Percentiles rank a stretch among this genome's conserved stretches.
These are phyloP conservation scores for Erithacus rubecula DNA, from an alignment of 2,797 vertebrate species.

Conservation along the genomic window DNA sequence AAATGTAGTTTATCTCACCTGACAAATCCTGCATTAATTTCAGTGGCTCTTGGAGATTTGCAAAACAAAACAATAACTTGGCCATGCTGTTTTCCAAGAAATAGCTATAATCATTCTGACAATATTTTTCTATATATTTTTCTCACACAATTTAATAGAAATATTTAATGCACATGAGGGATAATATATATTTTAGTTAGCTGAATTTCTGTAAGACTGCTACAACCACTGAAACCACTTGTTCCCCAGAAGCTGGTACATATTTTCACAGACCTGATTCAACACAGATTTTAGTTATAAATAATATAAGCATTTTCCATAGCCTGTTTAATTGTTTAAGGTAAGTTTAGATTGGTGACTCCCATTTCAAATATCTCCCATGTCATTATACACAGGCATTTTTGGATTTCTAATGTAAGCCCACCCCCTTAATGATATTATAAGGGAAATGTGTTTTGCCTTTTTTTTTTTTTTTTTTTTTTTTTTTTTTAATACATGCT, in stretches of 20 bases:
- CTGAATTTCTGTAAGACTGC: background rate
- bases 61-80: background rate
- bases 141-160: background rate
- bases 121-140: background rate
- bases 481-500: background rate
- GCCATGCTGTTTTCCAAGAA: background rate
- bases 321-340: background rate
- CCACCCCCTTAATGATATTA: background rate
- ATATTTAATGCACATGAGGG: background rate
- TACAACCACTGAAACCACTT: background rate
- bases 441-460: fast-evolving
- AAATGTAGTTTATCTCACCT: background rate
- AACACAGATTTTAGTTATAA: background rate
- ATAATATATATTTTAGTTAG: background rate
- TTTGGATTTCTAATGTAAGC: background rate
- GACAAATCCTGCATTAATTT: background rate
- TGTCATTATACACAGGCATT: background rate
- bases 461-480: background rate
- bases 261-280: background rate
- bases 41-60: background rate
- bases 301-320: background rate
- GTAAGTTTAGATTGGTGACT: background rate
- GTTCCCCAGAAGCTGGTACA: background rate
- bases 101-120: background rate
- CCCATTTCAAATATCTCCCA: background rate